Evolutionary conservation across 2,888 invertebrate species (phyloP).

Genomic region (Sesia apiformis): DNA sequence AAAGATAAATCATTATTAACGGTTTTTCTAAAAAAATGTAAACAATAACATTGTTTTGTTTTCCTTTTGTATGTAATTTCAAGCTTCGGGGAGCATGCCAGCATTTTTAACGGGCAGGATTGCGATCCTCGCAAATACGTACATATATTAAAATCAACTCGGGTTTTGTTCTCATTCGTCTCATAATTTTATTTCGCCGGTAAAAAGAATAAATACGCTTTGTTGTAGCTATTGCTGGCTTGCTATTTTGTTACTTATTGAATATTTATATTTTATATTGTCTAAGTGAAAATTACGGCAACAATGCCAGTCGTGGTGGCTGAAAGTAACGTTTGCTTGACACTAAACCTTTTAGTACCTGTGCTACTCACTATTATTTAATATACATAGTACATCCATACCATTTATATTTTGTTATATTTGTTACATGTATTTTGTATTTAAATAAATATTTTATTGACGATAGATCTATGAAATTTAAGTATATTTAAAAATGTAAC

Average conservation of each 20-base stretch:
- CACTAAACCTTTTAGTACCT: too few species aligned
- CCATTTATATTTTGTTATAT: too few species aligned
- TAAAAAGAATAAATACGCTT: slow-evolving; percentile 29
- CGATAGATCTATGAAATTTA: too few species aligned
- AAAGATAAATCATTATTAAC: too few species aligned
- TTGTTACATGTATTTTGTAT: too few species aligned
- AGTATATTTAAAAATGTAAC: too few species aligned
- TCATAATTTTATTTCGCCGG: slow-evolving; percentile 53
- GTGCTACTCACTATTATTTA: too few species aligned
- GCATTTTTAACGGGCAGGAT: slow-evolving; percentile 39
- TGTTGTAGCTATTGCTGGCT: slow-evolving; percentile 17
- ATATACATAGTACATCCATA: too few species aligned
- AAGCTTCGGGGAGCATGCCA: slow-evolving; percentile 37
- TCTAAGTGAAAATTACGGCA: background rate
- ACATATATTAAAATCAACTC: slow-evolving; percentile 53
- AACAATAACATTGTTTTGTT: slow-evolving; percentile 14
- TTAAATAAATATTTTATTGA: too few species aligned
- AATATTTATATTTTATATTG: background rate
- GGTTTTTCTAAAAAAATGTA: background rate
- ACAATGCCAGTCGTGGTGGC: too few species aligned
- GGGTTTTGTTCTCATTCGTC: slow-evolving; percentile 62
- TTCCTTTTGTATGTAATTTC: slow-evolving; percentile 42
- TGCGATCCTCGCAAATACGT: slow-evolving; percentile 34
- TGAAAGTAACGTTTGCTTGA: too few species aligned
- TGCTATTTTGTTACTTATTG: background rate